phyloP scores from a whole-genome alignment of 2,797 vertebrate species.

The Hipposideros larvatus region DNA sequence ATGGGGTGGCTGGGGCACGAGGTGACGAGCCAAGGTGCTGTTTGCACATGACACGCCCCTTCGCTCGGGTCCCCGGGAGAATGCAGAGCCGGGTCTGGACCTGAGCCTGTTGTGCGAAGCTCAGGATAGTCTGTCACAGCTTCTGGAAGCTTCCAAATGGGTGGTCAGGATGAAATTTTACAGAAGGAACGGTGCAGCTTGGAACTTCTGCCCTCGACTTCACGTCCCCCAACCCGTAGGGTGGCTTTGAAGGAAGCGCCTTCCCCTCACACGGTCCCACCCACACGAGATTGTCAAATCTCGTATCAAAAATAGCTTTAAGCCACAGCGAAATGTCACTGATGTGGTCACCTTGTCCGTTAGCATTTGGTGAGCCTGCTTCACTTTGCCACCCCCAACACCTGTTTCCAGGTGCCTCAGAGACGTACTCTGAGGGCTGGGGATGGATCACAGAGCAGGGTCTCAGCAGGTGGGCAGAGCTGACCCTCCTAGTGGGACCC shows the following conservation, averaged over 20 bases:
- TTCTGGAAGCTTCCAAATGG: neutral
- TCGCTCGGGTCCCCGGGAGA: fast-evolving
- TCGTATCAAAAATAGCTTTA: fast-evolving
- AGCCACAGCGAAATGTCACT: fast-evolving
- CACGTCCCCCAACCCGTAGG: too few relatives aligned
- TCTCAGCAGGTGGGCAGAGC: neutral
- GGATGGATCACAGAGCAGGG: fast-evolving
- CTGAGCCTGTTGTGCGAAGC: neutral
- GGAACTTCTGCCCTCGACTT: neutral
- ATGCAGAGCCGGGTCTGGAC: neutral
- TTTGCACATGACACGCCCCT: neutral
- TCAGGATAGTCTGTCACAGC: neutral
- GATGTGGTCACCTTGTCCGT: fast-evolving
- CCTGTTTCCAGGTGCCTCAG: too few relatives aligned
- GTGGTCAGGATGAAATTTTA: fast-evolving
- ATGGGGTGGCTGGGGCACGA: fast-evolving
- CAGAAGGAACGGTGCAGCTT: neutral
- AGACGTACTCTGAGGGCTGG: neutral
- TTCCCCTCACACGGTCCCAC: too few relatives aligned
- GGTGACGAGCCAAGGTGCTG: neutral
- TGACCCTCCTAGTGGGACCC: fast-evolving
- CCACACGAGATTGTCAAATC: neutral
- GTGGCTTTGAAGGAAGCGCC: neutral
- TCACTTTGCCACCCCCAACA: fast-evolving
- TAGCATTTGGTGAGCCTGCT: neutral